phyloP scores from a whole-genome alignment of 64 coral and sea anemone species.

The Actinia equina region DNA sequence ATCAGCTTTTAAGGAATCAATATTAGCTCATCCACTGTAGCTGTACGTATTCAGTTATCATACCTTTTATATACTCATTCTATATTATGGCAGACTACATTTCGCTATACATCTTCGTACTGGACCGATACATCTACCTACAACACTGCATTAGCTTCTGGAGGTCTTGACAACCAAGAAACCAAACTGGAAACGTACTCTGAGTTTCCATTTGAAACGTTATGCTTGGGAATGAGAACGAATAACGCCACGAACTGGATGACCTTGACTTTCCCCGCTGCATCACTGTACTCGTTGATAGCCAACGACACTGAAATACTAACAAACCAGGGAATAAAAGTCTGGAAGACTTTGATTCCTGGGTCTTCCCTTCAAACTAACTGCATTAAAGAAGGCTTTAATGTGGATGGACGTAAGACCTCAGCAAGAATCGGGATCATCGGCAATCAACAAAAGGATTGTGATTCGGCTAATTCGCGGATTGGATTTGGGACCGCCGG shows the following conservation, averaged over 20 bases:
- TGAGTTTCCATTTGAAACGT: not conserved
- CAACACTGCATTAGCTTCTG: not conserved
- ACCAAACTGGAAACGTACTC: conserved; percentile 44
- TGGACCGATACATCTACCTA: conserved; percentile 23
- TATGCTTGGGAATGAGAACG: conserved; percentile 33
- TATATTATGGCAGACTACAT: conserved; percentile 14
- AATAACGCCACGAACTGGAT: not conserved
- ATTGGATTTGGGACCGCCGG: not conserved
- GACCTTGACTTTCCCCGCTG: not conserved
- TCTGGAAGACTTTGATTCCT: not conserved
- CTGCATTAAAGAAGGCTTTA: not conserved
- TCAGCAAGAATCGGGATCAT: not conserved
- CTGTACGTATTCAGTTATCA: no score
- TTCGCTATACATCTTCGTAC: conserved; percentile 20
- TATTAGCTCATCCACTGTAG: no score
- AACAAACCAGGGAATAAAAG: not conserved
- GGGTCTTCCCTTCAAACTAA: not conserved
- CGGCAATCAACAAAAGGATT: not conserved
- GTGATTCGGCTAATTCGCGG: not conserved
- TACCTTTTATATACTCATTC: no score
- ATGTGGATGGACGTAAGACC: not conserved
- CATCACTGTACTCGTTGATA: conserved; percentile 28
- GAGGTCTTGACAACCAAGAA: conserved; percentile 19
- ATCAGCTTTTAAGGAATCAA: no score
- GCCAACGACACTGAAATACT: not conserved